A percentile compares a stretch with the other conserved stretches of the same genome.
Evolutionary conservation across 2,888 invertebrate species (phyloP).

Genomic region (Cantharis lateralis): DNA sequence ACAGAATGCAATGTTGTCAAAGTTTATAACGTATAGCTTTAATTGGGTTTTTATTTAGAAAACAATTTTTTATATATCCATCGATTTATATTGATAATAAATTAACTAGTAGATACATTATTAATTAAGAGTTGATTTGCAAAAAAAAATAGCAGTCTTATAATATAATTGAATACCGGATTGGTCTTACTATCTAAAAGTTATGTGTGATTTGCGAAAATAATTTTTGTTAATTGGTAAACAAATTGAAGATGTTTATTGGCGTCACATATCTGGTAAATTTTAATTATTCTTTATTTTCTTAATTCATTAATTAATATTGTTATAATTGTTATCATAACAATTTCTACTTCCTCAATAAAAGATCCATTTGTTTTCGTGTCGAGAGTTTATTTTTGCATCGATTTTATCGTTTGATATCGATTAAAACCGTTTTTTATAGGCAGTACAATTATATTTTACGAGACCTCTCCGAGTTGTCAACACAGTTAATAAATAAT

Average conservation of each 20-base stretch:
- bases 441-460: neutral
- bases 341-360: neutral
- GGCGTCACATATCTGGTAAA: neutral
- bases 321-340: neutral
- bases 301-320: neutral
- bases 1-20: neutral
- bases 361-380: neutral
- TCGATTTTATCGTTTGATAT: neutral
- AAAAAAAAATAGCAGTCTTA: neutral
- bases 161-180: neutral
- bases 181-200: neutral
- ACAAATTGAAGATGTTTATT: neutral
- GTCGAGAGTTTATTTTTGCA: neutral
- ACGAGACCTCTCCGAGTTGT: neutral
- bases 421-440: neutral
- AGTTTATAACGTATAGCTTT: neutral
- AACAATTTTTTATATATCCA: neutral
- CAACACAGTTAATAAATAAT: conserved; percentile 6
- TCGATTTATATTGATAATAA: neutral
- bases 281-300: neutral
- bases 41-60: neutral
- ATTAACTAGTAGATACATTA: neutral
- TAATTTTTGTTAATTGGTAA: neutral
- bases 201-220: neutral
- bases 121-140: neutral